Evolutionary conservation across 2,113 vertebrate genomes (phyloP).

Genomic region (Percina caprodes): DNA sequence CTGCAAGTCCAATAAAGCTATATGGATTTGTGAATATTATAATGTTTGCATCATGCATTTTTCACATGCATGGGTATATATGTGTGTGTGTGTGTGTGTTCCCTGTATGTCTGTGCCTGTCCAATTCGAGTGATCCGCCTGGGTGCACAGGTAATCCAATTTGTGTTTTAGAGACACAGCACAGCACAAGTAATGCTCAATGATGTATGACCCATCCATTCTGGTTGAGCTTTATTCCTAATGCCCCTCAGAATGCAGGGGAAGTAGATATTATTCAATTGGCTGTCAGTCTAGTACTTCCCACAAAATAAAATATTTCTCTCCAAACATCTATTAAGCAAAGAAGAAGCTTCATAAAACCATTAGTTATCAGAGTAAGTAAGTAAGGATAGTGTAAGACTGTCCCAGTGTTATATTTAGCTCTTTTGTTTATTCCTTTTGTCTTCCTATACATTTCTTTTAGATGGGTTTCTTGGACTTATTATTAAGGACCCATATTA

Average conservation of each 20-base stretch:
- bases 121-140: slow-evolving; percentile 40
- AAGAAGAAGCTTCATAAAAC: slow-evolving; percentile 14
- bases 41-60: slow-evolving; percentile 22
- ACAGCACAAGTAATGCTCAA: slow-evolving; percentile 62
- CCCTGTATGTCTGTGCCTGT: slow-evolving; percentile 31
- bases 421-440: not conserved
- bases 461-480: not conserved
- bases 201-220: slow-evolving; percentile 74
- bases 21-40: slow-evolving; percentile 20
- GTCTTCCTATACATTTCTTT: not conserved
- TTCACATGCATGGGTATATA: not conserved
- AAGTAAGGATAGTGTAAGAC: not conserved
- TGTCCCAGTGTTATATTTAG: not conserved
- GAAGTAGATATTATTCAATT: slow-evolving; percentile 49
- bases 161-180: slow-evolving; percentile 66
- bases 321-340: slow-evolving; percentile 17
- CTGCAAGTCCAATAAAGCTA: not conserved
- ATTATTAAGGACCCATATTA: no score
- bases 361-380: not conserved
- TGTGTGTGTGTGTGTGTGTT: slow-evolving; percentile 17
- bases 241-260: slow-evolving; percentile 49
- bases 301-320: not conserved
- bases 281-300: slow-evolving; percentile 24
- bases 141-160: slow-evolving; percentile 76
- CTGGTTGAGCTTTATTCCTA: slow-evolving; percentile 59